Evolutionary conservation across 2,113 vertebrate species (phyloP).

Genomic region (Halcyon malimbica): DNA sequence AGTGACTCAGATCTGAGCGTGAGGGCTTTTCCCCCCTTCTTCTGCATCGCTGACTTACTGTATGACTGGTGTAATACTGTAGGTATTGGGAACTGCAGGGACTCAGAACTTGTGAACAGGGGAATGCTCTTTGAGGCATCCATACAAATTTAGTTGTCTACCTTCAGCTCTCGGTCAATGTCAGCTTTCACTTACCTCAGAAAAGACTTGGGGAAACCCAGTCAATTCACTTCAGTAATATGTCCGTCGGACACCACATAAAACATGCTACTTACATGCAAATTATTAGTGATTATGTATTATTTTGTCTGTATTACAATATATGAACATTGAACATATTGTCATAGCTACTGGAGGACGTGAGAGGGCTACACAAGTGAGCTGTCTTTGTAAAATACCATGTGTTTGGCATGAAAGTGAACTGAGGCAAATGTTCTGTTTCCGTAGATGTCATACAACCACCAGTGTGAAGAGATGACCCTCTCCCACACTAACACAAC

Average conservation of each 20-base stretch:
- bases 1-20: not conserved
- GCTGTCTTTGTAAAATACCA: constrained; percentile 51
- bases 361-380: constrained; percentile 11
- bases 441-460: constrained; percentile 10
- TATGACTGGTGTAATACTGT: not conserved
- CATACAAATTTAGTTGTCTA: not conserved
- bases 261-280: constrained; percentile 36
- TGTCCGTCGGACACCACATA: constrained; percentile 4
- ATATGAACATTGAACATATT: constrained; percentile 67
- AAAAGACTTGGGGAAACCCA: constrained; percentile 19
- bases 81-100: not conserved
- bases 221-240: constrained; percentile 7
- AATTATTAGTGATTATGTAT: constrained; percentile 64
- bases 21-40: not conserved
- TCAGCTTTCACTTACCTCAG: constrained; percentile 27
- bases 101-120: not conserved
- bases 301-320: constrained; percentile 68
- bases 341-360: constrained; percentile 35
- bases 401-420: constrained; percentile 51
- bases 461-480: not conserved
- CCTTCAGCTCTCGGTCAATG: not conserved
- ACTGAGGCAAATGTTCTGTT: constrained; percentile 39
- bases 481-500: constrained; percentile 35
- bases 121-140: not conserved
- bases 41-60: not conserved